Percentiles rank a stretch among this genome's conserved stretches.
Conservation (phyloP, 2,113 vertebrate species). For the Amphilophus citrinellus region DNA sequence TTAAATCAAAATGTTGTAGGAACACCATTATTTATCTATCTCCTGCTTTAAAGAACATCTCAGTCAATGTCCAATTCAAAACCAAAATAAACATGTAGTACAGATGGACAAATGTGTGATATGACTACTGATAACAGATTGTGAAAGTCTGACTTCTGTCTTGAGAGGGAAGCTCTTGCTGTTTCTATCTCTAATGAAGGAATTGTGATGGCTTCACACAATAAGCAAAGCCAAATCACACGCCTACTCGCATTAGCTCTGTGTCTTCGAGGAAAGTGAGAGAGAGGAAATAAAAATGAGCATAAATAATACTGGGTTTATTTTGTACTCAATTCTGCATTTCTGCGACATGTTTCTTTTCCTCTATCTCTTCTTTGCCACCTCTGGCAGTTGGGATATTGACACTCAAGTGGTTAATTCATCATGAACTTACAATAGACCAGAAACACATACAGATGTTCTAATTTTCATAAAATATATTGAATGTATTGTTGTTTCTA, state of each 20-base stretch:
- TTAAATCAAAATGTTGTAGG: background rate
- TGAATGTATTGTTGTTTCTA: background rate
- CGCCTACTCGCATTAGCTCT: slow-evolving; percentile 2
- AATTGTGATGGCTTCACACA: slow-evolving; percentile 45
- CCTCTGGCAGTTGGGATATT: background rate
- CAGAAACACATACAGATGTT: background rate
- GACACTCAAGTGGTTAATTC: background rate
- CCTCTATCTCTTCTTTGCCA: background rate
- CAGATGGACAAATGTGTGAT: background rate
- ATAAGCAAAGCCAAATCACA: slow-evolving; percentile 24
- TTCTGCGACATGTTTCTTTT: background rate
- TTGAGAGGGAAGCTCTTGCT: slow-evolving; percentile 27
- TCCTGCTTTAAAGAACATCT: slow-evolving; percentile 7
- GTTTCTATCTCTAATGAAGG: slow-evolving; percentile 29
- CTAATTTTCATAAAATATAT: background rate
- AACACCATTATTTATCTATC: background rate
- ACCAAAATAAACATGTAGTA: background rate
- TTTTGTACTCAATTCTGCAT: background rate
- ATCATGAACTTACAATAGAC: background rate
- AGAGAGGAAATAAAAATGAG: background rate
- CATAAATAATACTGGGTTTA: background rate
- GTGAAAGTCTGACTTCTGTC: slow-evolving; percentile 27
- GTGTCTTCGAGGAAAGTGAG: background rate
- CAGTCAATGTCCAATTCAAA: background rate
- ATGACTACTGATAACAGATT: slow-evolving; percentile 19